Percentiles rank a stretch among this genome's conserved stretches.
Conservation (phyloP, 1,140 invertebrate genomes). For the Marisa cornuarietis region DNA sequence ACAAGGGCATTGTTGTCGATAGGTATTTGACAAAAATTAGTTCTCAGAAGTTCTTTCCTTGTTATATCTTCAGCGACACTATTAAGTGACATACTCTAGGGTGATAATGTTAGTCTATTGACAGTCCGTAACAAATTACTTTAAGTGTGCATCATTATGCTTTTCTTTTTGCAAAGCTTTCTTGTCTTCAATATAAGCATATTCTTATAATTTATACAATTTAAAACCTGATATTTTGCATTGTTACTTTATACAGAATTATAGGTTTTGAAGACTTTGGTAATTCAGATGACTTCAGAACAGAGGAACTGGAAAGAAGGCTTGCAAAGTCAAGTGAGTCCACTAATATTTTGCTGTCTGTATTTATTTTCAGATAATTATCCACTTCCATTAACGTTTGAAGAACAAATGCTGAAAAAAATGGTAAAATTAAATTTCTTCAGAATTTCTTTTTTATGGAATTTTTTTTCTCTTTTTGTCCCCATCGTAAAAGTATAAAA, state of each 20-base stretch:
- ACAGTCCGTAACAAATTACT: too few species aligned
- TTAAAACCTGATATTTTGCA: neutral
- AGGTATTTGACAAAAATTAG: constrained; percentile 35
- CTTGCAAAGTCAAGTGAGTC: constrained; percentile 55
- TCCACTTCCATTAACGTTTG: neutral
- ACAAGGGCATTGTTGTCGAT: constrained; percentile 61
- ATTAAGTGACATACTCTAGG: too few species aligned
- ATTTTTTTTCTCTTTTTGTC: neutral
- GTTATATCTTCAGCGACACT: too few species aligned
- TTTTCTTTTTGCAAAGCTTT: too few species aligned
- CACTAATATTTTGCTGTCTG: neutral
- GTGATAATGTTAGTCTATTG: too few species aligned
- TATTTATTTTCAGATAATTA: neutral
- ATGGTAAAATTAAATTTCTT: neutral
- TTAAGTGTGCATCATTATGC: too few species aligned
- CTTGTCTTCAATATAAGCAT: too few species aligned
- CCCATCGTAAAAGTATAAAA: neutral
- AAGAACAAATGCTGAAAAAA: neutral
- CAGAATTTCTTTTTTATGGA: neutral
- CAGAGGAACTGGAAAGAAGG: constrained; percentile 52
- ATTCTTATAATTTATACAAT: too few species aligned
- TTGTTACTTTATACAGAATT: constrained; percentile 46
- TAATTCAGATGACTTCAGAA: constrained; percentile 57
- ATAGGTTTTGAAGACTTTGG: constrained; percentile 64
- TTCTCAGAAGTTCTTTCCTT: too few species aligned